Conservation (phyloP, 2,888 invertebrate species). For the Psococerastis gibbosa region DNA sequence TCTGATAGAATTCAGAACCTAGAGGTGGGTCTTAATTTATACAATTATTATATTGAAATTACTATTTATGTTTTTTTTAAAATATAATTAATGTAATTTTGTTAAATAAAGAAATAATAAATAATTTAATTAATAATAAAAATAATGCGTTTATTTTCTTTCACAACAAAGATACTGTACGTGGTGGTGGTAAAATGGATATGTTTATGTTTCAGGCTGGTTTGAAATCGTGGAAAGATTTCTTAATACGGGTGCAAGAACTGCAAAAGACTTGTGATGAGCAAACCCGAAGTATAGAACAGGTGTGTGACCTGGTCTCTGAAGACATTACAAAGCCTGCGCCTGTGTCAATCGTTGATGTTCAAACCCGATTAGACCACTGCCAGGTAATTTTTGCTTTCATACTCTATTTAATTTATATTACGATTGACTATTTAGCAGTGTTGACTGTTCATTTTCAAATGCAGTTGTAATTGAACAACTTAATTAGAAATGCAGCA, state of each 20-base stretch:
- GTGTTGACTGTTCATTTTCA: too few species aligned
- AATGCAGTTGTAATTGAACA: too few species aligned
- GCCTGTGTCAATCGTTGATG: constrained; percentile 37
- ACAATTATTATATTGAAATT: too few species aligned
- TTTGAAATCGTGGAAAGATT: constrained; percentile 29
- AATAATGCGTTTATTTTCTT: background rate
- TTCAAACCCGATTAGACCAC: constrained; percentile 42
- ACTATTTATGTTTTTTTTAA: too few species aligned
- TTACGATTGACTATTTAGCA: too few species aligned
- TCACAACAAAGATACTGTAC: too few species aligned
- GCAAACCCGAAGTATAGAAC: constrained; percentile 37
- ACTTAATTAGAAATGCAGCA: too few species aligned
- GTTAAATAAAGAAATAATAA: too few species aligned
- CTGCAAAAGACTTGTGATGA: constrained; percentile 44
- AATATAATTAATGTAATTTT: too few species aligned
- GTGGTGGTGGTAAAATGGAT: too few species aligned
- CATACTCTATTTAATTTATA: too few species aligned
- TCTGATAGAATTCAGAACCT: constrained; percentile 59
- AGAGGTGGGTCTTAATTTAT: constrained; percentile 1
- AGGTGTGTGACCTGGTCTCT: constrained; percentile 43
- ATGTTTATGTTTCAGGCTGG: constrained; percentile 9
- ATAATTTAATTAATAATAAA: constrained; percentile 11
- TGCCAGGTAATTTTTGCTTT: constrained; percentile 17
- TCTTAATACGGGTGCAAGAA: constrained; percentile 44
- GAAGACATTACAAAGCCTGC: constrained; percentile 27